Evolutionary conservation across 1,140 invertebrate species (phyloP), one percentile per base, ranked within the genome.

Genomic region (Drosophila kepulauana): DNA sequence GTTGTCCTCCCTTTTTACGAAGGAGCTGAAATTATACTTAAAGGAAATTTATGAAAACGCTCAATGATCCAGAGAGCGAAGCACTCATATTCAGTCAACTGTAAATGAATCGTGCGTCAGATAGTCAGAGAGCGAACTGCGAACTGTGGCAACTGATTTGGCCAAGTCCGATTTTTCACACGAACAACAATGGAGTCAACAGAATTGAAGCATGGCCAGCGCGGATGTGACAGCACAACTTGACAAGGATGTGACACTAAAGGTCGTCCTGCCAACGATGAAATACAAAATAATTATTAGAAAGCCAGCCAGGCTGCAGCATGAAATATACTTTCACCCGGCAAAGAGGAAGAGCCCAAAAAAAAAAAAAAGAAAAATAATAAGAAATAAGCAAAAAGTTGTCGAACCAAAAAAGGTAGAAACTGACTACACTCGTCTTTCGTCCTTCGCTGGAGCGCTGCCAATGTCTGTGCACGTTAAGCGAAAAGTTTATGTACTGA

Each of bases 401-500:
- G 43, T n/a, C 16, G 15, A 7, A 48, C n/a, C 28, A 56, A 54
- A 49, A 61, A 87, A 82, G 84, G 69, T 80, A 20, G 72, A 65
- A 20, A 4, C 38, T 41, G 74, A 38, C 11, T 13, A 38, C 13
- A 30, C 13, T 15, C 33, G 45, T 16, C 52, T 52, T 59, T 73
- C 13, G 15, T 35, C 30, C 15, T 20, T 15, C 13, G 15, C 13
- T 16, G 67, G 20, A 25, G 52, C 11, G n/a, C n/a, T 54, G 28
- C 4, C 54, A n/a, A 35, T 57, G 51, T 54, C 56, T 59, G 54
- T 25, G 71, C 48, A 58, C 69, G 79, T 72, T 87, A 79, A 86
- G 77, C 85, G 41, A 84, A 91, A 91, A 91, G 81, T 91, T 91
- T 91, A 91, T 91, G 88, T 91, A 91, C 88, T 85, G 88, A 91